Percentiles rank a stretch among this genome's conserved stretches.
These are phyloP conservation scores for Regulus satrapa DNA, from an alignment of 2,113 vertebrate species.

Conservation along the genomic window DNA sequence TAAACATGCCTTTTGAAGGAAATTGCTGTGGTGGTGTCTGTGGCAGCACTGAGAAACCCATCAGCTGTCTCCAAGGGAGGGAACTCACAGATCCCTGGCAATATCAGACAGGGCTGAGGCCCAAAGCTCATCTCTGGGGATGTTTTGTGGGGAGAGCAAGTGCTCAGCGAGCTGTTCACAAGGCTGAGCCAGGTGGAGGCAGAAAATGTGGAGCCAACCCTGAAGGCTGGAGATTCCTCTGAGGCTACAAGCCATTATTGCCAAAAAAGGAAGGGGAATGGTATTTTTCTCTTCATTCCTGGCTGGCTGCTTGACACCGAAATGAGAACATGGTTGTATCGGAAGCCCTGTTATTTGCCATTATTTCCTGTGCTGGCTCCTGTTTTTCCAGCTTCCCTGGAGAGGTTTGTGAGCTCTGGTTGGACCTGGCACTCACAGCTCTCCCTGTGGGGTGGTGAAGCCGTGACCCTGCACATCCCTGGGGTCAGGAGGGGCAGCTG, in stretches of 20 bases:
- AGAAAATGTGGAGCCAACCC: background rate
- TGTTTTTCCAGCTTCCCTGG: constrained; percentile 63
- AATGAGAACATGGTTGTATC: constrained; percentile 59
- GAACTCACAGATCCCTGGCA: background rate
- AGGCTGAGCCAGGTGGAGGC: background rate
- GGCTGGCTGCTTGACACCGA: constrained; percentile 41
- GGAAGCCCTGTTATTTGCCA: constrained; percentile 70
- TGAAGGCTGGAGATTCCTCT: background rate
- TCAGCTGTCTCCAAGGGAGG: background rate
- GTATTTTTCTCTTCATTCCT: constrained; percentile 13
- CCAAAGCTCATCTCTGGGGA: background rate
- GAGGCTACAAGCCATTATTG: background rate
- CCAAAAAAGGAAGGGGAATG: constrained; percentile 54
- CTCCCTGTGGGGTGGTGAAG: background rate
- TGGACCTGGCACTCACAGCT: background rate
- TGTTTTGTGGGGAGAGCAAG: background rate
- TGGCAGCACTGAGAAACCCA: background rate
- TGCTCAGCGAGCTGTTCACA: background rate
- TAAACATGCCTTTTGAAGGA: background rate
- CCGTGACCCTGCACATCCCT: background rate
- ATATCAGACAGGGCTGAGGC: background rate
- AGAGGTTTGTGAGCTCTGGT: background rate
- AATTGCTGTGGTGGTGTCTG: background rate
- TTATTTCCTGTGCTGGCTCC: constrained; percentile 76
- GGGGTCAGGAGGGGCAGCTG: background rate